These are phyloP conservation scores for human DNA, from an alignment of 2,113 vertebrate genomes.

Conservation along the genomic window GRCh38 chr20:33585001-33585500, in stretches of 20 bases:
- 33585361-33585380: background rate
- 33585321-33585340: background rate
- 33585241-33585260: slow-evolving; percentile 43
- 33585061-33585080: background rate
- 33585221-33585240: slow-evolving; percentile 29
- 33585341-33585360: slow-evolving; percentile 38
- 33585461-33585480: slow-evolving; percentile 9
- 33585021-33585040: background rate
- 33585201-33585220: background rate
- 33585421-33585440: background rate
- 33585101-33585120: slow-evolving; percentile 14
- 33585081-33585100: background rate
- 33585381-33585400: slow-evolving; percentile 37
- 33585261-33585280: background rate
- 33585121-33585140: slow-evolving; percentile 46
- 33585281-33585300: background rate
- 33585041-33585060: background rate
- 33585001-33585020: background rate
- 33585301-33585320: background rate
- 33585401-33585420: background rate
- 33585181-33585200: slow-evolving; percentile 45
- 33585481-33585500: slow-evolving; percentile 62
- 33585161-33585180: slow-evolving; percentile 36
- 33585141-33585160: slow-evolving; percentile 41
- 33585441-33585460: background rate